phyloP scores from a whole-genome alignment of 2,888 invertebrate genomes.

The Sycophila texana region DNA sequence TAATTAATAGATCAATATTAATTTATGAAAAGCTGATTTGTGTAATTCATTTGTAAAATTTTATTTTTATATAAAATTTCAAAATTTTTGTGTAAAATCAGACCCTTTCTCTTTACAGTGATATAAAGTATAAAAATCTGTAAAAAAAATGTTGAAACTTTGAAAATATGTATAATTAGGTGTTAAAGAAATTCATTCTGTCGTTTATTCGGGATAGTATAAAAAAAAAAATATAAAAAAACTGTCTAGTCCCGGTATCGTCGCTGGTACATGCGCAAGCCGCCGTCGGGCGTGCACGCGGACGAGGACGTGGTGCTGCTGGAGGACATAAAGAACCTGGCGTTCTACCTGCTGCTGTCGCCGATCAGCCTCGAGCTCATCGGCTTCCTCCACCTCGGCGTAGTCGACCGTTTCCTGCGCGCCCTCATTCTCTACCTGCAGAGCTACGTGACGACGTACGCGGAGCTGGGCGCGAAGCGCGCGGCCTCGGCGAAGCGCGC shows the following conservation, averaged over 20 bases:
- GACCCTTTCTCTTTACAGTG: no score
- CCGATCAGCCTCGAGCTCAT: constrained; percentile 80
- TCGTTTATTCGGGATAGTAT: no score
- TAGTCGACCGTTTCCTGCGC: constrained; percentile 81
- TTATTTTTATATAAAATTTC: no score
- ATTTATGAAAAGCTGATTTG: no score
- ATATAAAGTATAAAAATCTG: no score
- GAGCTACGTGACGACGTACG: constrained; percentile 81
- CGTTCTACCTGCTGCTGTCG: constrained; percentile 77
- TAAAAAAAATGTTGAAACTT: no score
- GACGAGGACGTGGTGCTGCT: constrained; percentile 79
- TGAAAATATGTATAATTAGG: no score
- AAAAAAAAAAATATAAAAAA: no score
- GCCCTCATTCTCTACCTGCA: constrained; percentile 81
- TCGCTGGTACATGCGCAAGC: constrained; percentile 35
- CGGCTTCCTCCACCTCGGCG: constrained; percentile 78
- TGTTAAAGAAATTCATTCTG: no score
- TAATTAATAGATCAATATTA: no score
- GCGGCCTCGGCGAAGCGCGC: constrained; percentile 75
- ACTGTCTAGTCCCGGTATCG: constrained; percentile 25
- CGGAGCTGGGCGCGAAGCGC: constrained; percentile 78
- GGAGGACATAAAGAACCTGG: constrained; percentile 81
- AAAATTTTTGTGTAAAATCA: no score
- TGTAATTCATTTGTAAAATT: no score
- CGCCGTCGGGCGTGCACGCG: constrained; percentile 58